Percentiles rank a stretch among this genome's conserved stretches.
phyloP scores from a whole-genome alignment of 2,888 invertebrate species.

The Chrysopilus asiliformis region DNA sequence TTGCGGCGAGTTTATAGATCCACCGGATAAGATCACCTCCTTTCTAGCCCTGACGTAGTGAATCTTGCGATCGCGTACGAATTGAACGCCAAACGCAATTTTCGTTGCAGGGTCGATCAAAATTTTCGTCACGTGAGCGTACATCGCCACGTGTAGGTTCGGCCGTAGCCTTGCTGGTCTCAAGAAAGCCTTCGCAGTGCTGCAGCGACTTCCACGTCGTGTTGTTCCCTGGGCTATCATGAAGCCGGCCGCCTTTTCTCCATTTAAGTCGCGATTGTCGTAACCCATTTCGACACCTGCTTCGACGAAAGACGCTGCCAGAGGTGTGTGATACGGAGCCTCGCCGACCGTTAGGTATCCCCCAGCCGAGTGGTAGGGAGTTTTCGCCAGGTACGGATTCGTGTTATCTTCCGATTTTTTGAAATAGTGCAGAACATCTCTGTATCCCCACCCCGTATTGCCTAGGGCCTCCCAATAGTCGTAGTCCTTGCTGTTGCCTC shows the following conservation, averaged over 20 bases:
- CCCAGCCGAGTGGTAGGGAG: slow-evolving; percentile 66
- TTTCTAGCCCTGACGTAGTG: slow-evolving; percentile 63
- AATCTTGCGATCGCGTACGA: slow-evolving; percentile 56
- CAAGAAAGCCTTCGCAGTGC: slow-evolving; percentile 77
- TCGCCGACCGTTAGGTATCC: slow-evolving; percentile 75
- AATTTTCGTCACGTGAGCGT: slow-evolving; percentile 63
- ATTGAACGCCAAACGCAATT: slow-evolving; percentile 70
- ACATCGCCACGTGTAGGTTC: slow-evolving; percentile 76
- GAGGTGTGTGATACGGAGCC: slow-evolving; percentile 74
- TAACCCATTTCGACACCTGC: slow-evolving; percentile 76
- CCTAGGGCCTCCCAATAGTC: slow-evolving; percentile 79
- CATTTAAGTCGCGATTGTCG: slow-evolving; percentile 74
- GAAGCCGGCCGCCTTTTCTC: slow-evolving; percentile 73
- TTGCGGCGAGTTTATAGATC: slow-evolving; percentile 88
- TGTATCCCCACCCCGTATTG: slow-evolving; percentile 77
- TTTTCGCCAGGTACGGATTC: slow-evolving; percentile 68
- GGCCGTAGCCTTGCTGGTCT: slow-evolving; percentile 62
- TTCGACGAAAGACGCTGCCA: slow-evolving; percentile 68
- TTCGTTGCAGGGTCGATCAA: slow-evolving; percentile 60
- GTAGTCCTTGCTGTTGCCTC: slow-evolving; percentile 82
- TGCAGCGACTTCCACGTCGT: slow-evolving; percentile 69
- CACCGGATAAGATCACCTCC: slow-evolving; percentile 82
- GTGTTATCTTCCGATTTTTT: slow-evolving; percentile 85
- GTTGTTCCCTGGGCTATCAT: slow-evolving; percentile 79
- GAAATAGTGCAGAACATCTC: slow-evolving; percentile 68